Evolutionary conservation across 2,113 vertebrate species (phyloP), one percentile per base, ranked within the genome.

Genomic region (Eleginops maclovinus): DNA sequence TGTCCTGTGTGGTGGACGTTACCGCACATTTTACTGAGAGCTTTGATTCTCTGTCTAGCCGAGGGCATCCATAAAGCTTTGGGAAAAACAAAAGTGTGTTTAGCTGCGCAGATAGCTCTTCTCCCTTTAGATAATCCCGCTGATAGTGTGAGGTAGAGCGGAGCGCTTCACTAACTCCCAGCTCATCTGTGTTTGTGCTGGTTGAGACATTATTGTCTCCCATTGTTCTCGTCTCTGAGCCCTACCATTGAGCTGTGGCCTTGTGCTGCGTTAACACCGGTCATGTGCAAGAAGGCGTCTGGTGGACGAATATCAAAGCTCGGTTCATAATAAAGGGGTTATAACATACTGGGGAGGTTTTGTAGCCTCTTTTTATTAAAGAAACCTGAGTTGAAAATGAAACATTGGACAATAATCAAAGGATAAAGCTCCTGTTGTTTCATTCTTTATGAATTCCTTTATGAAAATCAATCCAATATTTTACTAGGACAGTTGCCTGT

Each of bases 111-210:
- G 83, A 88, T 87, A 82, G 78, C 82, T 51, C 67, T 46, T 83
- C 82, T 86, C 28, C 58, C 75, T 77, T 53, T 43, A 93, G 92
- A 91, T 91, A 86, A 91, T 89, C 80, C 81, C 19, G 11, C 75
- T 91, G 87, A 92, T 88, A 88, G 82, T 0, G 14, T 40, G 62
- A 62, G 70, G 61, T 43, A 31, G 55, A 76, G 70, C 43, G 60
- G 80, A 70, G 69, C 86, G 85, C 78, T 81, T 70, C 44, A 36
- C 63, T 72, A 83, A 86, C 79, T 85, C 14, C 0, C 63, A 12
- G 72, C 80, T 87, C 80, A 64, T 77, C 80, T 65, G 63, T 93
- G 91, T 92, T 93, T 92, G 91, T 89, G 87, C 81, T 91, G 90
- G 90, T 83, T 92, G 85, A 93, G 89, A 92, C 88, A 90, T 92